Evolutionary conservation across 1,140 invertebrate genomes (phyloP).

Genomic region (Telenomus remus): DNA sequence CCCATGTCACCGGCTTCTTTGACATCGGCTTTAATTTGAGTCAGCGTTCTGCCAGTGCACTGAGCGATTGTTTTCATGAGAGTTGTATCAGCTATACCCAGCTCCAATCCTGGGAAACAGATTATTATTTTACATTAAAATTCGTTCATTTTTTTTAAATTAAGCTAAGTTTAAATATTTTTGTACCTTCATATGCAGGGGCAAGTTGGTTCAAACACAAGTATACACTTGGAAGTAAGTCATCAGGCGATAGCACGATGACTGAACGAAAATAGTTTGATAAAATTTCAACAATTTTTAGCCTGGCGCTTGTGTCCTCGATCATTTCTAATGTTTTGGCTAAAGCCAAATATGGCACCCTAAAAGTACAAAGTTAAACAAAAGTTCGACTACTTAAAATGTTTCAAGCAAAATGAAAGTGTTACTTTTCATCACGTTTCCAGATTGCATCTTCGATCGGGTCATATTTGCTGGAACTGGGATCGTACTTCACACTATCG

Average conservation of each 20-base stretch:
- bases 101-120: slow-evolving; percentile 81
- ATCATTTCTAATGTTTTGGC: slow-evolving; percentile 94
- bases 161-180: no score
- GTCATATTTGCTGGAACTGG: slow-evolving; percentile 86
- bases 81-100: slow-evolving; percentile 95
- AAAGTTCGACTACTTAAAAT: no score
- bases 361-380: slow-evolving; percentile 66
- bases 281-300: slow-evolving; percentile 96
- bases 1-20: slow-evolving; percentile 92
- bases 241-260: slow-evolving; percentile 89
- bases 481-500: slow-evolving; percentile 80
- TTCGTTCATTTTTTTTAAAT: no score
- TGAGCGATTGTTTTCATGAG: slow-evolving; percentile 96
- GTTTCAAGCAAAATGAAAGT: no score
- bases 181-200: slow-evolving; percentile 90
- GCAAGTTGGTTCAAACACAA: slow-evolving; percentile 96
- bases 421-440: slow-evolving; percentile 44
- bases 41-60: slow-evolving; percentile 89
- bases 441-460: slow-evolving; percentile 88
- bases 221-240: slow-evolving; percentile 93
- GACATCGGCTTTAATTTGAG: slow-evolving; percentile 90
- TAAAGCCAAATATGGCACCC: slow-evolving; percentile 94
- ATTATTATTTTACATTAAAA: no score
- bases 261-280: slow-evolving; percentile 96
- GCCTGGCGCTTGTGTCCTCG: slow-evolving; percentile 89